phyloP scores from a whole-genome alignment of 1,140 invertebrate species.

The Hermatobates lingyangjiaoensis region DNA sequence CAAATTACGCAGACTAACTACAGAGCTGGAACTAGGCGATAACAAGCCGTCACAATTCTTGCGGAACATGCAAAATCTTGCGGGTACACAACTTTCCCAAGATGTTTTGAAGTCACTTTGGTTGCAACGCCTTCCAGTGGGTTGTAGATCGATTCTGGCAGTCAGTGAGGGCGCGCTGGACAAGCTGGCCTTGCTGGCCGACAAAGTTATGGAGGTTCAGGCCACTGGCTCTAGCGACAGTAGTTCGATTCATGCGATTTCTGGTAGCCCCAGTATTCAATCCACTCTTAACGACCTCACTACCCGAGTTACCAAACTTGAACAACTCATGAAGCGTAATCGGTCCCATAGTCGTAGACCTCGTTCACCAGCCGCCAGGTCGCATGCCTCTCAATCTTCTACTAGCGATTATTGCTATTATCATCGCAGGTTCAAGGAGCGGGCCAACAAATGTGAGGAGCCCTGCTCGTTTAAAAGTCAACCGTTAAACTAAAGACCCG shows the following conservation, averaged over 20 bases:
- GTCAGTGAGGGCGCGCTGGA: background rate
- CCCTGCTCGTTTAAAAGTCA: constrained; percentile 10
- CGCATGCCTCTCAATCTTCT: background rate
- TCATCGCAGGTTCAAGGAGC: constrained; percentile 1
- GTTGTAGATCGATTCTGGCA: background rate
- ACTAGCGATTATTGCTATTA: constrained; percentile 6
- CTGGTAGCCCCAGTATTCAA: too few relatives aligned
- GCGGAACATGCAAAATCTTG: constrained; percentile 17
- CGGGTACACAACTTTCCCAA: constrained; percentile 12
- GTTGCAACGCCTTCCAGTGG: background rate
- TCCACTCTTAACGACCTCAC: too few relatives aligned
- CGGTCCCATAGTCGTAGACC: too few relatives aligned
- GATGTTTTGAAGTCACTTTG: constrained; percentile 18
- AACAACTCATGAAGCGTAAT: background rate
- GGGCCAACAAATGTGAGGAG: constrained; percentile 15
- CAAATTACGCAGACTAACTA: constrained; percentile 15
- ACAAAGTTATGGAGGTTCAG: constrained; percentile 1
- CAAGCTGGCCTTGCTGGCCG: background rate
- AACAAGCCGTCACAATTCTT: constrained; percentile 20
- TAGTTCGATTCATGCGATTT: too few relatives aligned
- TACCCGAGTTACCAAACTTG: too few relatives aligned
- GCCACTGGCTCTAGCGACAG: too few relatives aligned
- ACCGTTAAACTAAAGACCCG: constrained; percentile 7
- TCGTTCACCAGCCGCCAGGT: too few relatives aligned
- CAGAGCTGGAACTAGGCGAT: too few relatives aligned